Evolutionary conservation across 2,888 invertebrate species (phyloP).

Genomic region (Lymantria monacha): DNA sequence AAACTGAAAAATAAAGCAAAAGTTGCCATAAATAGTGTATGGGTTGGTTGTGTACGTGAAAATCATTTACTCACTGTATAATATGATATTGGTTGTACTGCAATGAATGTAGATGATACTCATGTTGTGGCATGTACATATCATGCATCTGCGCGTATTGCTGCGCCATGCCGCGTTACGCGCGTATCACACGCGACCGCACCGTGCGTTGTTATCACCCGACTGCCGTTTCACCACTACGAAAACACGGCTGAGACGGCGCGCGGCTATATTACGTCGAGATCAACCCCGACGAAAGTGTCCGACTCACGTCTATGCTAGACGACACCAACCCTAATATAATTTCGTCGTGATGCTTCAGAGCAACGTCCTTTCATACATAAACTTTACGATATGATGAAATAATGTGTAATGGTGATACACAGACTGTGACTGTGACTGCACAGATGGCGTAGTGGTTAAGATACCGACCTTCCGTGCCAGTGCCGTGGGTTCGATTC

Average conservation of each 20-base stretch:
- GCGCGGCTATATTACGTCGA: background rate
- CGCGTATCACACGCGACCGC: constrained; percentile 22
- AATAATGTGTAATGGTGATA: too few relatives aligned
- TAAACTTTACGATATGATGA: too few relatives aligned
- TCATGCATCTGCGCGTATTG: constrained; percentile 53
- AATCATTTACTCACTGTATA: constrained; percentile 45
- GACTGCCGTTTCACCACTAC: constrained; percentile 19
- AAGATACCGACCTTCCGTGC: too few relatives aligned
- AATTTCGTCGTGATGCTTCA: too few relatives aligned
- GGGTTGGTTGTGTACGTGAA: too few relatives aligned
- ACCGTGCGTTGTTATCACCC: constrained; percentile 21
- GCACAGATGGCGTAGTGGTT: too few relatives aligned
- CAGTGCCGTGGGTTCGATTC: too few relatives aligned
- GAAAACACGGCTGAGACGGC: background rate
- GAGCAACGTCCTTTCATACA: too few relatives aligned
- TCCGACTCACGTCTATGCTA: background rate
- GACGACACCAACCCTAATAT: too few relatives aligned
- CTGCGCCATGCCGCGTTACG: constrained; percentile 48
- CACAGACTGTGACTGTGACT: too few relatives aligned
- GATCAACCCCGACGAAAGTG: background rate
- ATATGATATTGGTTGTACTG: constrained; percentile 44
- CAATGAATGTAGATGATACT: constrained; percentile 44
- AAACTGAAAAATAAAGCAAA: too few relatives aligned
- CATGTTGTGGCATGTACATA: constrained; percentile 47
- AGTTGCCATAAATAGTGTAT: too few relatives aligned